Evolutionary conservation across 2,797 vertebrate genomes (phyloP).

Genomic region (Eurystomus glaucurus): DNA sequence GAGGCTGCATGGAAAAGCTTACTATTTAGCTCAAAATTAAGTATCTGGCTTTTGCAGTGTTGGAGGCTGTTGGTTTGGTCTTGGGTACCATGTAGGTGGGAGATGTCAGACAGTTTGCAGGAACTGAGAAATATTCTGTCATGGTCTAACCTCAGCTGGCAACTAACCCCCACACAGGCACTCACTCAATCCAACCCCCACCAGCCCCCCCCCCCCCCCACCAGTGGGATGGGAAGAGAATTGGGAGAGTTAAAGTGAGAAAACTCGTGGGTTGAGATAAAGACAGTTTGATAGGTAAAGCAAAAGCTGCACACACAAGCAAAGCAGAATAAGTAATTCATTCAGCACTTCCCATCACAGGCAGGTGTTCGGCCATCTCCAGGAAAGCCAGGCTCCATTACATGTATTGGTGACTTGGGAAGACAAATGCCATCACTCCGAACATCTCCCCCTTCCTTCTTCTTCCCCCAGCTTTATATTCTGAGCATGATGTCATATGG

Average conservation of each 20-base stretch:
- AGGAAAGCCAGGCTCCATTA: background rate
- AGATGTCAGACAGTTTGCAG: background rate
- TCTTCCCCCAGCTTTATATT: background rate
- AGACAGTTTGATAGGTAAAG: background rate
- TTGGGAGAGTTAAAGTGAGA: background rate
- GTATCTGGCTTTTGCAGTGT: background rate
- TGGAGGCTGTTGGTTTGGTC: background rate
- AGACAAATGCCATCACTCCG: background rate
- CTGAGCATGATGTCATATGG: background rate
- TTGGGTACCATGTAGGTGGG: fast-evolving
- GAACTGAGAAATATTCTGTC: background rate
- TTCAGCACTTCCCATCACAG: background rate
- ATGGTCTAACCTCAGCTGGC: background rate
- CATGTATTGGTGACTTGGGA: background rate
- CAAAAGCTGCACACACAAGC: background rate
- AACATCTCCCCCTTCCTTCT: background rate
- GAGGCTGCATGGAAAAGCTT: background rate
- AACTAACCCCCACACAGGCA: background rate
- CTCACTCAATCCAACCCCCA: background rate
- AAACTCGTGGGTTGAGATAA: background rate
- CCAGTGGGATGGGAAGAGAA: background rate
- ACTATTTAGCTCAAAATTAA: background rate
- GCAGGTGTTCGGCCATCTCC: background rate
- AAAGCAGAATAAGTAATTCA: background rate
- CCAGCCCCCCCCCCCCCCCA: too few relatives aligned